Evolutionary conservation across 2,113 vertebrate species (phyloP).

Genomic region (Synodontis membranacea): DNA sequence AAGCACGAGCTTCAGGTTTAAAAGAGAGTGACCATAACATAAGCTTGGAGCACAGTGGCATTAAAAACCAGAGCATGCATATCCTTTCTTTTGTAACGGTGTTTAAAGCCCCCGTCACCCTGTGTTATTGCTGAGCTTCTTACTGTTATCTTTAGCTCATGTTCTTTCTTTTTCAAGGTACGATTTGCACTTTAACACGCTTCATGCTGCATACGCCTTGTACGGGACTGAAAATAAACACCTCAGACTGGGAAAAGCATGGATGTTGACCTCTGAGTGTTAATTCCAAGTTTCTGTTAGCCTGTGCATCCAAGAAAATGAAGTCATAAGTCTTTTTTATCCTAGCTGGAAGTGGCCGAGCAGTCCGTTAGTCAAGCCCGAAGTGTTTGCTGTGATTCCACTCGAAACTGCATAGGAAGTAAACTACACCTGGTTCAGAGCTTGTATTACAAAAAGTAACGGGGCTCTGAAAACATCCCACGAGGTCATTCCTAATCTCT

Average conservation of each 20-base stretch:
- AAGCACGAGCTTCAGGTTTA: background rate
- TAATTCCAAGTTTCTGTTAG: background rate
- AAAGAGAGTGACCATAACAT: background rate
- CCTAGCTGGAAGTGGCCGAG: background rate
- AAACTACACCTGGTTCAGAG: background rate
- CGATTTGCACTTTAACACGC: background rate
- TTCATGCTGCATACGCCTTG: background rate
- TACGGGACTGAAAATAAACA: background rate
- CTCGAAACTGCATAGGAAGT: too few species aligned
- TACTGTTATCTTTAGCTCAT: background rate
- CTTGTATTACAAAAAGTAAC: background rate
- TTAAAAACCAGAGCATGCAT: background rate
- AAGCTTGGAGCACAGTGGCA: background rate
- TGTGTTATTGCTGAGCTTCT: background rate
- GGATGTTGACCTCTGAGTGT: background rate
- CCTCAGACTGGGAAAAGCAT: background rate
- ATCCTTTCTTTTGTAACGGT: background rate
- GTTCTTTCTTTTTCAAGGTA: background rate
- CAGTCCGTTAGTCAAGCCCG: background rate
- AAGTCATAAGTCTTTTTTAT: background rate
- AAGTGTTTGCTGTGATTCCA: background rate
- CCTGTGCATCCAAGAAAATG: background rate
- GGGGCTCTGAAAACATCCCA: background rate
- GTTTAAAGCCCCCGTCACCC: background rate
- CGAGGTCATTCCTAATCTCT: background rate